Evolutionary conservation across 1,140 invertebrate species (phyloP), one percentile per base, ranked within the genome.

Genomic region (Drosophila dunni): DNA sequence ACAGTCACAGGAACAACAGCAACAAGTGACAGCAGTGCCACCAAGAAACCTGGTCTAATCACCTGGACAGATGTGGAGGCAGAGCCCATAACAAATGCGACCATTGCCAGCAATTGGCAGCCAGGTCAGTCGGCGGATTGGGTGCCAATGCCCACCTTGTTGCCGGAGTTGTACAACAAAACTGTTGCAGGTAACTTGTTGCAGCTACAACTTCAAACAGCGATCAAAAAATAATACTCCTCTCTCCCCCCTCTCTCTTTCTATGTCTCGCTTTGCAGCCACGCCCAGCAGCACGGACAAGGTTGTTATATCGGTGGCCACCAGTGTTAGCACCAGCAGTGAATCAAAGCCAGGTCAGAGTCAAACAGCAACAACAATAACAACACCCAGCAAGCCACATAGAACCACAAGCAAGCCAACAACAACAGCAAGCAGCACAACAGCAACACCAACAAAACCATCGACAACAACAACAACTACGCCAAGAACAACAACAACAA

Each of bases 41-140:
- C 82, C 40, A 77, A 81, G 50, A 91, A 84, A 24, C 92, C 92
- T 8, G 88, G 88, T 38, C 75, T 94, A 5, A 92, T 94, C 9
- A 94, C 93, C 7, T 94, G 93, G 93, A 93, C 93, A 10, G 81
- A 92, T 45, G 78, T 79, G 8, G 76, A 92, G 48, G 88, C 77
- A 6, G 90, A 91, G 44, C 85, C 86, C 11, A 75, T 62, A 4
- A 78, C 79, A 0, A 91, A 92, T 72, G 81, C 80, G n/a, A 90
- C 82, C 50, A 75, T 88, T 40, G 58, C 78, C 11, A 79, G 79
- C 34, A 79, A 80, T 62, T 91, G 90, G 89, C 84, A 91, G 53
- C 89, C 89, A 0, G 71, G 54, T 24, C 72, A 74, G n/a, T 51
- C 81, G 0, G 51, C 84, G 6, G 75, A 80, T 46, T 91, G 81